Evolutionary conservation across 1,140 invertebrate species (phyloP).

Genomic region (Dryas iulia): DNA sequence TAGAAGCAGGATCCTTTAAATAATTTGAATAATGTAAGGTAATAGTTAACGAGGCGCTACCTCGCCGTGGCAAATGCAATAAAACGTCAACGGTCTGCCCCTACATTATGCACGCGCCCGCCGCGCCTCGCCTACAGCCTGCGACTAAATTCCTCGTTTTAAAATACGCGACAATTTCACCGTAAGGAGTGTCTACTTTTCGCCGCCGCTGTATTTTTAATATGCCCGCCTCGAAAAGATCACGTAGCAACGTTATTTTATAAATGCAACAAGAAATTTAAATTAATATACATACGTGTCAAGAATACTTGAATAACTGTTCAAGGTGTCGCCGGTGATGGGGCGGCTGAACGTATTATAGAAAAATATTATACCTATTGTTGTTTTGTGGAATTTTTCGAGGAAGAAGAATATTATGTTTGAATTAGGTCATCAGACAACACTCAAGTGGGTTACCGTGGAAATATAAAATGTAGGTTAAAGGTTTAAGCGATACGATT

Average conservation of each 20-base stretch:
- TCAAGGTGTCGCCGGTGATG: not conserved
- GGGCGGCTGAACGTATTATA: no score
- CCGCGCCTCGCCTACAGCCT: not conserved
- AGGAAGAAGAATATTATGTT: no score
- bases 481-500: no score
- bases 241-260: constrained; percentile 3
- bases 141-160: constrained; percentile 19
- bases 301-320: not conserved
- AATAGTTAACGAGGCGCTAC: not conserved
- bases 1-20: not conserved
- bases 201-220: constrained; percentile 24
- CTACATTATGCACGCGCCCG: not conserved
- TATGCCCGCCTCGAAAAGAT: constrained; percentile 8
- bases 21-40: not conserved
- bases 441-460: no score
- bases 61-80: constrained; percentile 24
- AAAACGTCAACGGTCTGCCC: constrained; percentile 5
- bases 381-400: no score
- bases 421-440: no score
- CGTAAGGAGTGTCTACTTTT: constrained; percentile 8
- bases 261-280: constrained; percentile 16
- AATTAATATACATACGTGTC: constrained; percentile 8
- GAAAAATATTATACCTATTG: no score
- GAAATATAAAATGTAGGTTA: no score
- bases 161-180: constrained; percentile 19